Conservation (phyloP, 2,113 vertebrate species). For the Phocoena phocoena region DNA sequence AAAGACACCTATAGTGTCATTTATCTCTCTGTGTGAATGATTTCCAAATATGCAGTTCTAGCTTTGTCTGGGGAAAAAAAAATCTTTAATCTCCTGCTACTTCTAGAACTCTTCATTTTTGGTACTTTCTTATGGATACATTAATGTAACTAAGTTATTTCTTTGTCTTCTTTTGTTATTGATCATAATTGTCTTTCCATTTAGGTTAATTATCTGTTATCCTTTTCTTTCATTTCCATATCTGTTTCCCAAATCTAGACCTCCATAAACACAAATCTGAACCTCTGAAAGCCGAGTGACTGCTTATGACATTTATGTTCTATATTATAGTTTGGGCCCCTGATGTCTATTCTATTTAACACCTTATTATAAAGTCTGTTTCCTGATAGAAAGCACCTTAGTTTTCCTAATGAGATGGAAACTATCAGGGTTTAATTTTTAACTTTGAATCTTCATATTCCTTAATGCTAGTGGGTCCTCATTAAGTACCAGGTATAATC, state of each 20-base stretch:
- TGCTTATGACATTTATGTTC: not conserved
- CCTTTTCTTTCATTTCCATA: not conserved
- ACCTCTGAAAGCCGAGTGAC: not conserved
- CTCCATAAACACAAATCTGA: not conserved
- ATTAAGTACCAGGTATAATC: not conserved
- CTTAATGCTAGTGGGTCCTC: not conserved
- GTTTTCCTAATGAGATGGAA: not conserved
- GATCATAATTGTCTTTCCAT: not conserved
- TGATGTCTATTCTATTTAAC: not conserved
- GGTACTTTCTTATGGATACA: not conserved
- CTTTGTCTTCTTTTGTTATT: not conserved
- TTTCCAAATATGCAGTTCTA: not conserved
- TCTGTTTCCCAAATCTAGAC: not conserved
- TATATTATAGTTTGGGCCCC: not conserved
- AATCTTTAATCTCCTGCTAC: not conserved
- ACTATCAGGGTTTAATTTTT: not conserved
- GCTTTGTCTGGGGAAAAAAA: not conserved
- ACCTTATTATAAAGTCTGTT: not conserved
- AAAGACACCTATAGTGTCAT: not conserved
- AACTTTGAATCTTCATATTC: not conserved
- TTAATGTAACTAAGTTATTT: conserved; percentile 1
- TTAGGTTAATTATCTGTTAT: not conserved
- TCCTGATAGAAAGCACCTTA: conserved; percentile 16
- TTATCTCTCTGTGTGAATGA: not conserved
- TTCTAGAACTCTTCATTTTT: not conserved